These are phyloP conservation scores for Xestia rhomboidea DNA, from an alignment of 2,888 invertebrate species.

Conservation along the genomic window DNA sequence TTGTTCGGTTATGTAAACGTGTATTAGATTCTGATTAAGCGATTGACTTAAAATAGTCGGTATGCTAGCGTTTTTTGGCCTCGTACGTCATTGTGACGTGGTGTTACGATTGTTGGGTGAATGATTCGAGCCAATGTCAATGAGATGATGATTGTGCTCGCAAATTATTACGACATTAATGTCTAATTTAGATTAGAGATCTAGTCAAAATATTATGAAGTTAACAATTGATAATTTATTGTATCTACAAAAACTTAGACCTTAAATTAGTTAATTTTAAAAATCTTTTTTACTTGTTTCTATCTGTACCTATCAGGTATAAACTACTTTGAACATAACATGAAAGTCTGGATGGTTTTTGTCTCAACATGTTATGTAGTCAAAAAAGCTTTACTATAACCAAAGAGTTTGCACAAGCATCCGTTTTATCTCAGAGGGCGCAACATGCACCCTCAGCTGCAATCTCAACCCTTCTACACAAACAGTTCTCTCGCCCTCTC, in stretches of 20 bases:
- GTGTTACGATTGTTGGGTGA: conserved; percentile 11
- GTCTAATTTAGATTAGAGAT: background rate
- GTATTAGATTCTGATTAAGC: conserved; percentile 67
- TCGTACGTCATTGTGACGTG: conserved; percentile 52
- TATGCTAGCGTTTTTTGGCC: conserved; percentile 37
- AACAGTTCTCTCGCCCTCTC: conserved; percentile 75
- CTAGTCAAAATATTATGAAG: background rate
- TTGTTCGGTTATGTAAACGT: conserved; percentile 66
- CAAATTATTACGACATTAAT: background rate
- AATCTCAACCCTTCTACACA: conserved; percentile 67
- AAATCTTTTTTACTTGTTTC: background rate
- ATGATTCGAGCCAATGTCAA: conserved; percentile 1
- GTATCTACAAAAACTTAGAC: background rate
- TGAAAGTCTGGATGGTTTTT: background rate
- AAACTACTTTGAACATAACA: background rate
- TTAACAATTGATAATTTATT: background rate
- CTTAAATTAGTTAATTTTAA: background rate
- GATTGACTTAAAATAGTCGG: conserved; percentile 57
- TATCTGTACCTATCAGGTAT: no score
- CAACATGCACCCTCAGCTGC: conserved; percentile 75
- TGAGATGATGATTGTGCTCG: background rate
- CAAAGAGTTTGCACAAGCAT: conserved; percentile 32
- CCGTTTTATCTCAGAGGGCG: conserved; percentile 63
- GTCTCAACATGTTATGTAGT: background rate
- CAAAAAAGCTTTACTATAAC: background rate